These are phyloP conservation scores for Echeneis naucrates DNA, from an alignment of 2,797 vertebrate genomes.

Conservation along the genomic window DNA sequence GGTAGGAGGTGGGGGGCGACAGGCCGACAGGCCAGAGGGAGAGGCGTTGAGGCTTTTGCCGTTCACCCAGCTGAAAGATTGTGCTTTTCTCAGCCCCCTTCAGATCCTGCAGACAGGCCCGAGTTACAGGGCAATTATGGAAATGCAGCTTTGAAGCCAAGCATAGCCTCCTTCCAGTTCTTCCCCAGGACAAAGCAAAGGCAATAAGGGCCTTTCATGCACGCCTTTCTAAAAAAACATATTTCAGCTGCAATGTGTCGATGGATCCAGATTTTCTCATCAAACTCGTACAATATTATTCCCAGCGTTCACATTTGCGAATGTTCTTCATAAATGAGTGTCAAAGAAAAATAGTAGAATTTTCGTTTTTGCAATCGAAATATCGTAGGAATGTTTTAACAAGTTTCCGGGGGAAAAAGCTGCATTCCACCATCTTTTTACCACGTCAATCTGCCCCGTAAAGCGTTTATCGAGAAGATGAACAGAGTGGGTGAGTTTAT, in stretches of 20 bases:
- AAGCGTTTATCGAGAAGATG: slow-evolving; percentile 58
- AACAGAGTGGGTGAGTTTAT: slow-evolving; percentile 54
- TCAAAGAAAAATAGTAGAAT: slow-evolving; percentile 27
- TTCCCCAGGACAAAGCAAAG: slow-evolving; percentile 87
- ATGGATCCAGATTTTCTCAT: slow-evolving; percentile 49
- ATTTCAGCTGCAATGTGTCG: slow-evolving; percentile 39
- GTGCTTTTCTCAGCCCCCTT: slow-evolving; percentile 86
- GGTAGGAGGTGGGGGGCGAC: slow-evolving; percentile 86
- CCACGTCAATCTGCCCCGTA: slow-evolving; percentile 35
- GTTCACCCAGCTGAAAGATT: slow-evolving; percentile 96
- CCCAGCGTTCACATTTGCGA: slow-evolving; percentile 31
- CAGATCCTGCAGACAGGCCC: slow-evolving; percentile 89
- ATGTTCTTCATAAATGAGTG: slow-evolving; percentile 27
- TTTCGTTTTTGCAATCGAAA: slow-evolving; percentile 8
- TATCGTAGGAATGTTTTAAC: slow-evolving; percentile 18
- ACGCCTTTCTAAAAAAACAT: slow-evolving; percentile 72
- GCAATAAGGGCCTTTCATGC: slow-evolving; percentile 66
- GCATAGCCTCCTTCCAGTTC: slow-evolving; percentile 88
- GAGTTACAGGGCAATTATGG: slow-evolving; percentile 99
- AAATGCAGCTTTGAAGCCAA: slow-evolving; percentile 96
- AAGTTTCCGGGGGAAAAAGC: slow-evolving; percentile 24
- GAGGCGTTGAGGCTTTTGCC: slow-evolving; percentile 88
- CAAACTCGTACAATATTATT: slow-evolving; percentile 21
- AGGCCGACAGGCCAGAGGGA: slow-evolving; percentile 76
- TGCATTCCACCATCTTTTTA: slow-evolving; percentile 22